A percentile compares a stretch with the other conserved stretches of the same genome.
Evolutionary conservation across 2,113 vertebrate genomes (phyloP).

Genomic region (Colaptes auratus): DNA sequence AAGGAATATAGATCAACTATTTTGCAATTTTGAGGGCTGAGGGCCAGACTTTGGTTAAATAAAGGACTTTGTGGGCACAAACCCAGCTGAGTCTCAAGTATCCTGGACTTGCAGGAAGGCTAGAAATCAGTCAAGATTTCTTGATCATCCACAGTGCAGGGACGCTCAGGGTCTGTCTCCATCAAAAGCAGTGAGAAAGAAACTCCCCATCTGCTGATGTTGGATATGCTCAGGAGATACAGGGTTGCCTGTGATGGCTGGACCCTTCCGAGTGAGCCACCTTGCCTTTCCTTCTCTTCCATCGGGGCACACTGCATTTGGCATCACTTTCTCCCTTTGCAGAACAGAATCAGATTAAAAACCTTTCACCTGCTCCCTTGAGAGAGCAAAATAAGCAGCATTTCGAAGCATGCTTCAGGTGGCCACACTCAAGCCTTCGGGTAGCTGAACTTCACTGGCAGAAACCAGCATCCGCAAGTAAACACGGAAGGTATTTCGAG

Average conservation of each 20-base stretch:
- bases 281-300: background rate
- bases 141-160: background rate
- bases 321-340: background rate
- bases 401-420: background rate
- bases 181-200: background rate
- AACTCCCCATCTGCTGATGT: background rate
- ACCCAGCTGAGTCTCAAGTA: background rate
- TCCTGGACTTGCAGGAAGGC: background rate
- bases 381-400: background rate
- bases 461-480: background rate
- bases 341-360: background rate
- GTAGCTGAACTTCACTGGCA: background rate
- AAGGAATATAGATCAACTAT: background rate
- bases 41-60: background rate
- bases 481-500: background rate
- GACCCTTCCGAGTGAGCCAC: background rate
- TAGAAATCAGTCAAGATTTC: background rate
- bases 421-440: background rate
- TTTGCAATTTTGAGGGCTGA: background rate
- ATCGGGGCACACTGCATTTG: background rate
- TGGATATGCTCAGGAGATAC: background rate
- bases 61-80: background rate
- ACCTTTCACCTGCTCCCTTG: background rate
- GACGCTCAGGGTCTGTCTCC: background rate
- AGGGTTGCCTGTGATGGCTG: background rate